Base-by-base conservation (phyloP, 2,888 invertebrate genomes). In the Apamea sordens region DNA sequence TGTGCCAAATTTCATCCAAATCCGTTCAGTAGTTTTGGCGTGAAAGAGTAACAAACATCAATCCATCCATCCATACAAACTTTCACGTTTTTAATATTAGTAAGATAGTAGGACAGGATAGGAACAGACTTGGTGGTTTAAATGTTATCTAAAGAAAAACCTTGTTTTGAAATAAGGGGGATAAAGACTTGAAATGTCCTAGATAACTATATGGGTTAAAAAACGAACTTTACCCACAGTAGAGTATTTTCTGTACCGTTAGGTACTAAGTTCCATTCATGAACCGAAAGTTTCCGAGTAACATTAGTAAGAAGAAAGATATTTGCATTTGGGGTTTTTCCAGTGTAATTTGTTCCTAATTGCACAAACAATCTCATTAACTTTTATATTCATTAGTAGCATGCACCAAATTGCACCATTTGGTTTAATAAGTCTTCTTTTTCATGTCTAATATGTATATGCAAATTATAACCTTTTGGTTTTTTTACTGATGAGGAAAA, bases 391-490 rank as follows among this genome's bases (percentile, higher is more conserved):
- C 41, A 80, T 61, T 61, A 50, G 24, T 32, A 21, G 4, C 21
- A 61, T 61, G 50, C 36, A 80, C 18, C 24, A 4, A 10, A n/a
- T 80, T 61, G 41, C 80, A 41, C 47, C 47, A 70, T 61, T 61
- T 50, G 4, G 13, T 50, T n/a, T 13, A 28, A 56, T 47, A 32
- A 76, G 47, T 61, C 13, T 6, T 13, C n/a, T 65, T 18, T 65
- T 11, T 36, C 32, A 28, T 21, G 28, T 13, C 1, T 21, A 28
- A 0, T n/a, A n/a, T 28, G 28, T 61, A 28, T 10, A 13, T 13
- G 44, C 65, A 13, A 63, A 47, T 32, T 28, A 6, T 56, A 59
- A 13, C 13, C 41, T 59, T 41, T 59, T n/a, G 15, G 0, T 18
- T 8, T 24, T 72, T 59, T 21, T 13, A 28, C 7, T 10, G 15